Conservation (phyloP, 2,113 vertebrate genomes). For the Rhadina sibilatrix region DNA sequence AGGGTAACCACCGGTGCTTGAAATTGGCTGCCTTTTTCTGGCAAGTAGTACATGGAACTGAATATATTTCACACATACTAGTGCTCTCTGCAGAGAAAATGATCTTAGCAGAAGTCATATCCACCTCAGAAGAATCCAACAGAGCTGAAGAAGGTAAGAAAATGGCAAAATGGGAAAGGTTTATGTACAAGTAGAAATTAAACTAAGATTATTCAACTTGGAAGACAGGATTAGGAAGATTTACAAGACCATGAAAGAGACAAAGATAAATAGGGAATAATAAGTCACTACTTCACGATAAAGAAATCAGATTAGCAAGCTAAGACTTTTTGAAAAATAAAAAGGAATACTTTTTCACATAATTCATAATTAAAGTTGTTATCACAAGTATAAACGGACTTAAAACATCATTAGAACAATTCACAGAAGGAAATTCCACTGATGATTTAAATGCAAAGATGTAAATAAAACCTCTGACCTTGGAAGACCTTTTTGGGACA, state of each 20-base stretch:
- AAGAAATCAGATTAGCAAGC: background rate
- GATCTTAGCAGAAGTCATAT: background rate
- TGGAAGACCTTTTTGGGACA: background rate
- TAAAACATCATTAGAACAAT: background rate
- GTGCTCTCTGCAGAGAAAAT: background rate
- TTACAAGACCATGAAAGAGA: background rate
- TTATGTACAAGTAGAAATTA: background rate
- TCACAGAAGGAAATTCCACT: background rate
- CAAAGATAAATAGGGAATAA: background rate
- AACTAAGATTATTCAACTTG: background rate
- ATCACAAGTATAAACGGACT: background rate
- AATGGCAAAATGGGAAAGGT: background rate
- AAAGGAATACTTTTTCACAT: background rate
- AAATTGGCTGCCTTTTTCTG: slow-evolving; percentile 1
- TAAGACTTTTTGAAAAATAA: background rate
- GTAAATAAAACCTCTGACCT: background rate
- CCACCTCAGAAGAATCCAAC: background rate
- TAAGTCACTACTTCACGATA: background rate
- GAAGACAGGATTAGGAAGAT: background rate
- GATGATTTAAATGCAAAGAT: background rate
- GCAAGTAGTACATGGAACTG: background rate
- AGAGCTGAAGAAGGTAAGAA: background rate
- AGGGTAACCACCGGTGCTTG: background rate
- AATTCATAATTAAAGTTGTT: background rate
- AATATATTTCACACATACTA: background rate